A percentile compares a stretch with the other conserved stretches of the same genome.
phyloP scores from a whole-genome alignment of 30 jellyfish, hydroid and myxozoan species.

The Cassiopea andromeda region DNA sequence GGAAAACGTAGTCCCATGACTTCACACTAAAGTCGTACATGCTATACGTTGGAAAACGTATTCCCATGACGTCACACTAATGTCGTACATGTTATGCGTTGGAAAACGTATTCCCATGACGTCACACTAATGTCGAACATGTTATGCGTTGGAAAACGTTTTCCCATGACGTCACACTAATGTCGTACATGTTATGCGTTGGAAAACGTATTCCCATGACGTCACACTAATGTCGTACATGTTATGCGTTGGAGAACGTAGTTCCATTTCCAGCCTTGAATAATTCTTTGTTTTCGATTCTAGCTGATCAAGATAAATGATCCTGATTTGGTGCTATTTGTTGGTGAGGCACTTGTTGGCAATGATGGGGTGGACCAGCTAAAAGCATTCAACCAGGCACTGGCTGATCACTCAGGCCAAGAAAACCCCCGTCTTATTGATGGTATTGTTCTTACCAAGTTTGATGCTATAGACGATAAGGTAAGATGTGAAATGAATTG shows the following conservation, averaged over 20 bases:
- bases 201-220: not conserved
- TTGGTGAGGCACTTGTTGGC: conserved; percentile 99
- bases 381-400: conserved; percentile 89
- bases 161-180: too few relatives aligned
- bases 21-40: too few relatives aligned
- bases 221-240: too few relatives aligned
- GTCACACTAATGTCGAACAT: too few relatives aligned
- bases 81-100: too few relatives aligned
- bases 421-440: conserved; percentile 98
- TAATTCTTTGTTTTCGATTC: not conserved
- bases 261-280: not conserved
- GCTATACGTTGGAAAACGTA: too few relatives aligned
- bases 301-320: conserved; percentile 92
- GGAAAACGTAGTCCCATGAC: too few relatives aligned
- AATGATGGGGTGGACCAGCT: conserved; percentile 99
- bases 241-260: not conserved
- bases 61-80: too few relatives aligned
- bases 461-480: conserved; percentile 99
- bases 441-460: conserved; percentile 98
- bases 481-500: conserved; percentile 23
- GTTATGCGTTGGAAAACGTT: too few relatives aligned
- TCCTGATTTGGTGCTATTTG: conserved; percentile 96
- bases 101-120: too few relatives aligned
- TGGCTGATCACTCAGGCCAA: conserved; percentile 97
- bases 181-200: too few relatives aligned